A percentile compares a stretch with the other conserved stretches of the same genome.
Conservation (phyloP, 2,888 invertebrate genomes). For the Ceriagrion tenellum region DNA sequence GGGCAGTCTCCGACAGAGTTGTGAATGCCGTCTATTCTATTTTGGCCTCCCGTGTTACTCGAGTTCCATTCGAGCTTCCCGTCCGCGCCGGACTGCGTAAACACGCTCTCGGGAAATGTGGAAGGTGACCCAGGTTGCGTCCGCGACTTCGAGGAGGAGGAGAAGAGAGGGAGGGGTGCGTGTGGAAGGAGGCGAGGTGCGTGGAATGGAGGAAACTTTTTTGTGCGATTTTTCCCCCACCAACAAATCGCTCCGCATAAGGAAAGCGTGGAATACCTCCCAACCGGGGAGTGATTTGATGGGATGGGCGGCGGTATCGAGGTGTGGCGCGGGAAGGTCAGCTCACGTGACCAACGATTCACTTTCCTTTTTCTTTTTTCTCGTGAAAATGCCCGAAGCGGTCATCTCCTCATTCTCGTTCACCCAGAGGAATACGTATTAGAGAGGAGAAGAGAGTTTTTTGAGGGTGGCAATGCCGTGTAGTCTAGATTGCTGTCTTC, state of each 20-base stretch:
- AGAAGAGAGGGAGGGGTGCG: neutral
- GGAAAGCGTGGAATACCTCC: neutral
- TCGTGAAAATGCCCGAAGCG: neutral
- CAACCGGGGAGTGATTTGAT: neutral
- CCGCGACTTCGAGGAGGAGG: neutral
- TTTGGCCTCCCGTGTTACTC: neutral
- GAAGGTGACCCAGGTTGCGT: neutral
- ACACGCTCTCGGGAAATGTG: neutral
- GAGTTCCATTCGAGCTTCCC: neutral
- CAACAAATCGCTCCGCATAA: neutral
- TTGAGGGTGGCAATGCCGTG: too few species aligned
- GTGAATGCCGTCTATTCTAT: neutral
- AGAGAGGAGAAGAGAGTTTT: neutral
- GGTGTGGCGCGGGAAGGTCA: slow-evolving; percentile 40
- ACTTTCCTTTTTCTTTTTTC: neutral
- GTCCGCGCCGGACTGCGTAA: neutral
- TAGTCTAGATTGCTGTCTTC: too few species aligned
- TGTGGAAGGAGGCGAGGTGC: neutral
- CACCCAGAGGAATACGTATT: neutral
- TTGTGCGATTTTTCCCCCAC: neutral
- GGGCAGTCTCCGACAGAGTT: too few species aligned
- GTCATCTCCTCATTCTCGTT: neutral
- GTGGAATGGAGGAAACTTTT: neutral
- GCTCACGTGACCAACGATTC: slow-evolving; percentile 44
- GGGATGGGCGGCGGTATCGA: slow-evolving; percentile 30